Base-by-base conservation (phyloP, 2,113 vertebrate species). In the Rutilus rutilus region DNA sequence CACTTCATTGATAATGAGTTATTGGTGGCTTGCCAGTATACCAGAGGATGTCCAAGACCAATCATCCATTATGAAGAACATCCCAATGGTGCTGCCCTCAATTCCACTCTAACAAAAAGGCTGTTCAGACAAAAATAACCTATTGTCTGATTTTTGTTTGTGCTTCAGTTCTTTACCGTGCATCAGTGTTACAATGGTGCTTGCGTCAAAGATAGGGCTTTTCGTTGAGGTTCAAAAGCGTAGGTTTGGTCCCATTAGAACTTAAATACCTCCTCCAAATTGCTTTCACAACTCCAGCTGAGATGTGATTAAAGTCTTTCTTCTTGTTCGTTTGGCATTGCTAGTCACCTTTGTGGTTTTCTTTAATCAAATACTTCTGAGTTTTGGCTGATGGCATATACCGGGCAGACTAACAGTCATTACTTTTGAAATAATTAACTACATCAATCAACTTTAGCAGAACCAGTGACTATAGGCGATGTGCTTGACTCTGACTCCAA, bases 1-100 rank as follows among this genome's bases (percentile, higher is more conserved):
- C 47, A 77, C 47, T 54, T 54, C 47, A 79, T 39, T 60, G 77
- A 60, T 11, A 79, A 23, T 79, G 33, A 79, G 77, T 60, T 60
- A 39, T 42, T 79, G 30, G 77, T 79, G 5, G 52, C 33, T 62
- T 79, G 57, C 77, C 77, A 79, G 54, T 15, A 5, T 42, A 30
- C 57, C 77, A 36, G 77, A n/a, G 10, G 23, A 12, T 11, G 14
- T 36, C 19, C 52, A 52, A 76, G 45, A 15, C 54, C 23, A 60
- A 60, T 60, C 57, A 79, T 79, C 54, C 57, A n/a, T 17, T 54
- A 77, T 33, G 74, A 77, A 77, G 25, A 77, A 27, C 25, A 19
- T 54, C 9, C 47, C 50, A 76, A 15, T 52, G 47, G 14, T 21
- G n/a, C 27, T 47, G 71, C 42, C 42, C 73, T 50, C 73, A 50